These are phyloP conservation scores for Lacerta agilis DNA, from an alignment of 2,797 vertebrate genomes.

Conservation along the genomic window DNA sequence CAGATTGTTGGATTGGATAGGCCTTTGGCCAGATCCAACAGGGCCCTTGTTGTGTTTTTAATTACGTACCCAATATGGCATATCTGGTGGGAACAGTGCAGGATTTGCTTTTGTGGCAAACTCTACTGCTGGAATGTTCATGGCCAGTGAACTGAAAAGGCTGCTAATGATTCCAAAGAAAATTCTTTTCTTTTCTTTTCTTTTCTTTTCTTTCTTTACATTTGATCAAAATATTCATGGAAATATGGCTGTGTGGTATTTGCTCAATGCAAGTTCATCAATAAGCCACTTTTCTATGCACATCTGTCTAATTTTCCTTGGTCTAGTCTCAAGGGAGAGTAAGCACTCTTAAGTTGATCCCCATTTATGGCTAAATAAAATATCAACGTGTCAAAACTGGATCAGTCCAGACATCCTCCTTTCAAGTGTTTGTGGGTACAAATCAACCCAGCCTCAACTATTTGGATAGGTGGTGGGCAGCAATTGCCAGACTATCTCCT, in stretches of 20 bases:
- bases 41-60: neutral
- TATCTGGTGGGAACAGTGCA: neutral
- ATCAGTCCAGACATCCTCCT: conserved; percentile 54
- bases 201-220: conserved; percentile 9
- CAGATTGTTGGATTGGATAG: too few species aligned
- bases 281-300: conserved; percentile 46
- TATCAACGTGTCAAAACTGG: conserved; percentile 61
- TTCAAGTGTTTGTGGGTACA: conserved; percentile 48
- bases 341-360: conserved; percentile 38
- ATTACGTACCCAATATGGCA: neutral
- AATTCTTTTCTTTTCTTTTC: conserved; percentile 11
- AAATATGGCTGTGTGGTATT: conserved; percentile 56
- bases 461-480: conserved; percentile 60
- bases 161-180: conserved; percentile 42
- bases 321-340: conserved; percentile 26
- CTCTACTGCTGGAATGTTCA: conserved; percentile 30
- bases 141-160: conserved; percentile 12
- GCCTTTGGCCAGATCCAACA: neutral
- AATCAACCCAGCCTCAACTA: conserved; percentile 13
- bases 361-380: conserved; percentile 56
- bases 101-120: conserved; percentile 20
- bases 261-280: conserved; percentile 34
- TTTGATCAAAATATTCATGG: conserved; percentile 36
- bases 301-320: conserved; percentile 47
- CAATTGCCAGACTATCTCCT: conserved; percentile 40